phyloP scores from a whole-genome alignment of 2,797 vertebrate species.

The Vespertilio murinus region DNA sequence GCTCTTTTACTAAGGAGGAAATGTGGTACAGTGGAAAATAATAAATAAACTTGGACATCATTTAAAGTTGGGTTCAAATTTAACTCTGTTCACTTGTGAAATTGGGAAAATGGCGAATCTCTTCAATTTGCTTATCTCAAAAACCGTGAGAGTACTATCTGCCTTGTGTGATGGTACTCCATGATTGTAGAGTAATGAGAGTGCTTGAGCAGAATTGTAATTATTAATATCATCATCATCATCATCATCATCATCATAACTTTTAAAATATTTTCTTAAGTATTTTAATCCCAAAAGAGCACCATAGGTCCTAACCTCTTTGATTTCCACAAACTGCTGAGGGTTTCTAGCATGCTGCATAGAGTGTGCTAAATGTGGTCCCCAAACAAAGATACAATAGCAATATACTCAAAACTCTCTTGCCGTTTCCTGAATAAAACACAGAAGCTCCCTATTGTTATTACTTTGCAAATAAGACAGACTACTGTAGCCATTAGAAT shows the following conservation, averaged over 20 bases:
- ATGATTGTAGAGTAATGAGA: background rate
- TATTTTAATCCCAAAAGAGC: background rate
- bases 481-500: background rate
- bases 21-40: background rate
- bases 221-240: background rate
- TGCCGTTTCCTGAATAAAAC: background rate
- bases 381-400: background rate
- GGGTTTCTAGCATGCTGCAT: background rate
- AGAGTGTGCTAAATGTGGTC: background rate
- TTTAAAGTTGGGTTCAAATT: background rate
- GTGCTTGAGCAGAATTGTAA: background rate
- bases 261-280: slow-evolving; percentile 1
- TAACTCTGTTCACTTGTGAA: background rate
- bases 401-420: background rate
- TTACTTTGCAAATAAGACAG: slow-evolving; percentile 19
- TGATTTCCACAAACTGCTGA: background rate
- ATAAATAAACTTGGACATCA: background rate
- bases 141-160: background rate
- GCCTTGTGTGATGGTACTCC: background rate
- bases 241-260: background rate
- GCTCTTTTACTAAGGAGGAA: background rate
- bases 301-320: background rate
- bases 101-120: background rate
- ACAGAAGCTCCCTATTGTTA: background rate
- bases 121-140: background rate